Conservation (phyloP, 2,113 vertebrate species). For the Takifugu bimaculatus region DNA sequence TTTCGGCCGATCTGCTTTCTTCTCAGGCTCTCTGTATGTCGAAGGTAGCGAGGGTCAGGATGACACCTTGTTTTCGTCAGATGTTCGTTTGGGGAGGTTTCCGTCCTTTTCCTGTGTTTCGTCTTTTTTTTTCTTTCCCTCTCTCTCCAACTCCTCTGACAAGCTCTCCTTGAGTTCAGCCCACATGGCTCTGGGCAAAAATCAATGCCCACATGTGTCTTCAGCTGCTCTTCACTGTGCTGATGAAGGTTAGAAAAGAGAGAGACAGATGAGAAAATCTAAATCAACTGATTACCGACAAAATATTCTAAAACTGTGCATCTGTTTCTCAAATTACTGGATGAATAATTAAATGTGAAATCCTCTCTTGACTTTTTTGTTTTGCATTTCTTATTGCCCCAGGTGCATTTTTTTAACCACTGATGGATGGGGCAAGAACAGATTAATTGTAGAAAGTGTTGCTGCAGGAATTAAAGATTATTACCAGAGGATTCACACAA, state of each 20-base stretch:
- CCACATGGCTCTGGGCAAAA: slow-evolving; percentile 74
- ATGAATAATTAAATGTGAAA: slow-evolving; percentile 63
- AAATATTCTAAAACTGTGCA: slow-evolving; percentile 60
- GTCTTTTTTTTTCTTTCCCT: slow-evolving; percentile 32
- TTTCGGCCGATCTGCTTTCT: slow-evolving; percentile 31
- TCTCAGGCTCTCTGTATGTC: slow-evolving; percentile 49
- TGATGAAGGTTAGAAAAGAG: slow-evolving; percentile 62
- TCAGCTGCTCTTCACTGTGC: slow-evolving; percentile 71
- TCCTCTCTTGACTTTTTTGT: slow-evolving; percentile 54
- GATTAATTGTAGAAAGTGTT: slow-evolving; percentile 57
- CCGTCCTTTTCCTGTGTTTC: slow-evolving; percentile 54
- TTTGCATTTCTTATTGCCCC: slow-evolving; percentile 45
- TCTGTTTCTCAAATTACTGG: slow-evolving; percentile 64
- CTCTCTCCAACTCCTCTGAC: slow-evolving; percentile 59
- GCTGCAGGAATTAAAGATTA: slow-evolving; percentile 60
- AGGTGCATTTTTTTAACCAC: slow-evolving; percentile 51
- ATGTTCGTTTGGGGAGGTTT: slow-evolving; percentile 57
- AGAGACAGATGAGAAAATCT: slow-evolving; percentile 34
- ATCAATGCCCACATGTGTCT: slow-evolving; percentile 79
- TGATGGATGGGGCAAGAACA: slow-evolving; percentile 50
- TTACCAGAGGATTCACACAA: slow-evolving; percentile 42
- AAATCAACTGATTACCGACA: slow-evolving; percentile 43
- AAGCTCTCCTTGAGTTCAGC: slow-evolving; percentile 70
- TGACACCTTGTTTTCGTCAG: slow-evolving; percentile 61
- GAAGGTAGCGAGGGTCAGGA: slow-evolving; percentile 56